phyloP scores from a whole-genome alignment of 2,113 vertebrate genomes.

The Acanthochromis polyacanthus region DNA sequence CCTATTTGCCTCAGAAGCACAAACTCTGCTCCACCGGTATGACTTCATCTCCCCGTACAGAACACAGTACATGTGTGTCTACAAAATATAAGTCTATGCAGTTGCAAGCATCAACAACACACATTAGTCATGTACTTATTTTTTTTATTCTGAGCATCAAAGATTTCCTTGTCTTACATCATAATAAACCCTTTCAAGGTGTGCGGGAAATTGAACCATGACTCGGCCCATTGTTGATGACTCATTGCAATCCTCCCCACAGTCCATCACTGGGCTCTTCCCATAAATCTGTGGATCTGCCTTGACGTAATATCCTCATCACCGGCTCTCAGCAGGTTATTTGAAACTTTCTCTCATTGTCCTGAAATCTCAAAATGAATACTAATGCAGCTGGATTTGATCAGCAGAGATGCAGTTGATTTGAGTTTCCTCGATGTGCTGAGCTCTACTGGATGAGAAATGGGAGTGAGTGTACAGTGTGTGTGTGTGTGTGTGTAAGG shows the following conservation, averaged over 20 bases:
- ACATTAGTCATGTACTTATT: background rate
- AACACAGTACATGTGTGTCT: background rate
- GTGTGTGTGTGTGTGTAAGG: constrained; percentile 9
- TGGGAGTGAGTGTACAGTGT: background rate
- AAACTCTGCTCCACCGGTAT: background rate
- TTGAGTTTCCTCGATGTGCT: constrained; percentile 42
- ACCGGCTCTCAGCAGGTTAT: constrained; percentile 37
- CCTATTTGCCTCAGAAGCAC: background rate
- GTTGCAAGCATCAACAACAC: background rate
- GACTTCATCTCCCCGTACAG: background rate
- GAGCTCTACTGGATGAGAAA: constrained; percentile 35
- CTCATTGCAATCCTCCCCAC: constrained; percentile 43
- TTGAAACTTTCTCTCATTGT: constrained; percentile 55
- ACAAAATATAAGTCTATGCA: background rate
- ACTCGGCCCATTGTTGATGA: constrained; percentile 52
- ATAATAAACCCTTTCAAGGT: constrained; percentile 35
- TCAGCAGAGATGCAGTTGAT: constrained; percentile 47
- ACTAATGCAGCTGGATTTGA: constrained; percentile 54
- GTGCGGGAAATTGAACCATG: constrained; percentile 16
- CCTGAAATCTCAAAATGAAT: constrained; percentile 57
- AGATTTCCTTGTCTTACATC: constrained; percentile 36
- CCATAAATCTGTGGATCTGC: constrained; percentile 43
- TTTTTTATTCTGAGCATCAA: constrained; percentile 8
- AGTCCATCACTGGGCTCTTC: constrained; percentile 21
- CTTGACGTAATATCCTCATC: constrained; percentile 38